phyloP scores from a whole-genome alignment of 2,888 invertebrate genomes.

The Frankliniella fusca region DNA sequence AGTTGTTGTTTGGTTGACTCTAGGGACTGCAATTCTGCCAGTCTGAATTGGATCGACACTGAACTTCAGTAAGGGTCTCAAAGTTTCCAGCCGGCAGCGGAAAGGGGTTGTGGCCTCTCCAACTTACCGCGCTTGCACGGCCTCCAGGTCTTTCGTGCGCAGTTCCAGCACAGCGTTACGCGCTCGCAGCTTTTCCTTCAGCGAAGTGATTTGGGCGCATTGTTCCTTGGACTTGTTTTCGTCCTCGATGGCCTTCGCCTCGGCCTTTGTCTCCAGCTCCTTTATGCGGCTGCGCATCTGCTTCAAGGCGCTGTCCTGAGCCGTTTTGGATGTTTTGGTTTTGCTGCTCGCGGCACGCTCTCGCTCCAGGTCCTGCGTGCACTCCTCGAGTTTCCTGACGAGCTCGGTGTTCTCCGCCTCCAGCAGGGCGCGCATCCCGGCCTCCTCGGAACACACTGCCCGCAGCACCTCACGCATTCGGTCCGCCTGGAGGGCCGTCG shows the following conservation, averaged over 20 bases:
- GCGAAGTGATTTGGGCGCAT: background rate
- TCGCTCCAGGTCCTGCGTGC: background rate
- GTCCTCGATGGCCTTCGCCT: background rate
- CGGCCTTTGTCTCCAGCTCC: background rate
- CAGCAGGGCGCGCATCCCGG: background rate
- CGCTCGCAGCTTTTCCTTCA: background rate
- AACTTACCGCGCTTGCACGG: background rate
- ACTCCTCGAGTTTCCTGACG: background rate
- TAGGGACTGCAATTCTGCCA: background rate
- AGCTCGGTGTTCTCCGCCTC: constrained; percentile 6
- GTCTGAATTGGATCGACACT: too few relatives aligned
- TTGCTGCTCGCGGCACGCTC: background rate
- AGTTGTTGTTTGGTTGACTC: background rate
- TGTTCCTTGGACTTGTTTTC: background rate
- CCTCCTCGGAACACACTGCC: background rate
- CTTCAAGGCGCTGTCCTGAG: background rate
- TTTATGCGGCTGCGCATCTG: constrained; percentile 2
- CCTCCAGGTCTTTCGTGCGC: background rate
- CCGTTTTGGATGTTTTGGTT: background rate
- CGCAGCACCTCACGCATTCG: background rate
- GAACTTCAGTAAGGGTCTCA: too few relatives aligned
- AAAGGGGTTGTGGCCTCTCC: background rate
- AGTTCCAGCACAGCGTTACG: background rate
- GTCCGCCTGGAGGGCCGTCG: background rate
- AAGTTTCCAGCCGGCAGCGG: too few relatives aligned